Evolutionary conservation across 1,140 invertebrate species (phyloP).

Genomic region (Belonocnema kinseyi): DNA sequence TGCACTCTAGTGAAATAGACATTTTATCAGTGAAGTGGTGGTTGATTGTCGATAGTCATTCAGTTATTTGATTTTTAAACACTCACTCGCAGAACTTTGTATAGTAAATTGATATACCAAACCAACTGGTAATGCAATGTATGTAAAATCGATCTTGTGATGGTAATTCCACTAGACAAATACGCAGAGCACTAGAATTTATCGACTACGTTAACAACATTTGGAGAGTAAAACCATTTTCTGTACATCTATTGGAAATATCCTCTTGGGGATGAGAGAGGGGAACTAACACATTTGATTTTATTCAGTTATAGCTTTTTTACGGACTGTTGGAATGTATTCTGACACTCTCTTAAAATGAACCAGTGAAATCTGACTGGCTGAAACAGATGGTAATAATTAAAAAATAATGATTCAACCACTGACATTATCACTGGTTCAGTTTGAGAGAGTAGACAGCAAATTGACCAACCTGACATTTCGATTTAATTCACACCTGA

Average conservation of each 20-base stretch:
- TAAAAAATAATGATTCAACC: too few species aligned
- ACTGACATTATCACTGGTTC: too few species aligned
- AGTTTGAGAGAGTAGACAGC: too few species aligned
- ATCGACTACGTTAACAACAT: constrained; percentile 20
- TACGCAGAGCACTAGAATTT: background rate
- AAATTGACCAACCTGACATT: too few species aligned
- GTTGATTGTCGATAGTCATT: background rate
- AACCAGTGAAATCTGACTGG: too few species aligned
- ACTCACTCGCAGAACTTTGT: background rate
- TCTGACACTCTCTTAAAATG: too few species aligned
- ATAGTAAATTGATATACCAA: background rate
- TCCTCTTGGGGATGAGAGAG: background rate
- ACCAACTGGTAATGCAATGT: constrained; percentile 7
- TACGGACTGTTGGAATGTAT: too few species aligned
- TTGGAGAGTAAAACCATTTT: constrained; percentile 5
- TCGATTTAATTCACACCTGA: too few species aligned
- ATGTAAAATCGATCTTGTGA: constrained; percentile 15
- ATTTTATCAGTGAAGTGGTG: background rate
- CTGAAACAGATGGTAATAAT: too few species aligned
- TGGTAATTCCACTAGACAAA: constrained; percentile 19
- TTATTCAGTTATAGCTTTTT: background rate
- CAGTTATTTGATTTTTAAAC: constrained; percentile 12
- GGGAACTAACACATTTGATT: constrained; percentile 3
- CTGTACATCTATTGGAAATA: background rate
- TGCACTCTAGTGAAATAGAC: background rate